Conservation (phyloP, 2,797 vertebrate species). For the Schizopygopsis malacanthus region DNA sequence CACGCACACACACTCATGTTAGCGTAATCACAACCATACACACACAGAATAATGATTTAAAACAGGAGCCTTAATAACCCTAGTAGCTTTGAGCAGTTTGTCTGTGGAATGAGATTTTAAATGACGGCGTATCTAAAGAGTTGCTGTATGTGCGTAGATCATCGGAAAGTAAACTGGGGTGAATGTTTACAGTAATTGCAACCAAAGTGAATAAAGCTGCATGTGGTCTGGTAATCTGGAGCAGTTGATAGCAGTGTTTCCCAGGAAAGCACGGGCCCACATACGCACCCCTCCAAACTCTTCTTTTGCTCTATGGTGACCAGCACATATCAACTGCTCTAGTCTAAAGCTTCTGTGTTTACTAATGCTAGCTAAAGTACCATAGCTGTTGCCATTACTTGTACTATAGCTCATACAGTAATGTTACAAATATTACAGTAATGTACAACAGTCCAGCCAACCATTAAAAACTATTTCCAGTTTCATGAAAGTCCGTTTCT, state of each 20-base stretch:
- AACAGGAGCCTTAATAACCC: constrained; percentile 60
- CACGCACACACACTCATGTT: constrained; percentile 16
- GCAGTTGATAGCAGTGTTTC: constrained; percentile 56
- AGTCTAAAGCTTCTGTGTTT: not conserved
- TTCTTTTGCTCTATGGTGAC: constrained; percentile 17
- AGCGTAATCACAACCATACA: constrained; percentile 42
- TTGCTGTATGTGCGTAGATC: constrained; percentile 51
- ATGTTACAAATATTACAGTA: not conserved
- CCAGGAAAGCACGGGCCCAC: constrained; percentile 50
- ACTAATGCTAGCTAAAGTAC: not conserved
- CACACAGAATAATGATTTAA: constrained; percentile 53
- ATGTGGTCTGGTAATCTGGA: constrained; percentile 63
- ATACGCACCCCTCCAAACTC: constrained; percentile 4
- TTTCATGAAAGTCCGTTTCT: not conserved
- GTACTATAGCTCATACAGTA: not conserved
- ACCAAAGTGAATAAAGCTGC: constrained; percentile 67
- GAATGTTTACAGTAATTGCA: constrained; percentile 64
- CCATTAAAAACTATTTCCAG: not conserved
- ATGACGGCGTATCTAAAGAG: constrained; percentile 53
- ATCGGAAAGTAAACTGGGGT: constrained; percentile 59
- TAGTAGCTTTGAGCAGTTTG: constrained; percentile 58
- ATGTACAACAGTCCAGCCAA: not conserved
- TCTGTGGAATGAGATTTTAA: constrained; percentile 63
- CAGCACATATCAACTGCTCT: not conserved
- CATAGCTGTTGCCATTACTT: not conserved